Percentiles rank a stretch among this genome's conserved stretches.
Conservation (phyloP, 2,888 invertebrate genomes). For the Eupsilia transversa region DNA sequence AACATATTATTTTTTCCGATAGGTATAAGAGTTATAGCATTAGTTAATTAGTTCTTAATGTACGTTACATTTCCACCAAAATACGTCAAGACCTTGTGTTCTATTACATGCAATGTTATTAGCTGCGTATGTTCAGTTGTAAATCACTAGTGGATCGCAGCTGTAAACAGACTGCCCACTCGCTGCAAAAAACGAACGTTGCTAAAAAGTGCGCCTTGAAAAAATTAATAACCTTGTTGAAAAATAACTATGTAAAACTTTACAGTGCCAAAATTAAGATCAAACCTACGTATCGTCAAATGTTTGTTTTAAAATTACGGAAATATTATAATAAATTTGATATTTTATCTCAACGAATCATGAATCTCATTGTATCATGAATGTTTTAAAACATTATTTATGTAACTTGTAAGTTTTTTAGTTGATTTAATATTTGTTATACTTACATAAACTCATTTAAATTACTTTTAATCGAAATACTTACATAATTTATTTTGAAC, state of each 20-base stretch:
- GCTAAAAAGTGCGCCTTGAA: constrained; percentile 74
- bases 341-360: constrained; percentile 18
- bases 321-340: constrained; percentile 27
- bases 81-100: constrained; percentile 80
- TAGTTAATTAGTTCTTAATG: constrained; percentile 57
- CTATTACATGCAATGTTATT: constrained; percentile 72
- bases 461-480: not conserved
- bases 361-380: constrained; percentile 2
- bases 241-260: constrained; percentile 71
- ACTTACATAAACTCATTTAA: not conserved
- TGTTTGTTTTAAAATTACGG: constrained; percentile 30
- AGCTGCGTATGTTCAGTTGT: constrained; percentile 73
- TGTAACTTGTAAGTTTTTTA: not conserved
- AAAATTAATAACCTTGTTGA: constrained; percentile 77
- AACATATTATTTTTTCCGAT: constrained; percentile 12
- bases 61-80: constrained; percentile 68
- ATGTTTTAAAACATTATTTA: constrained; percentile 22
- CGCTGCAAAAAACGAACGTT: constrained; percentile 75
- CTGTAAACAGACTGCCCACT: constrained; percentile 84
- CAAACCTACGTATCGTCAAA: constrained; percentile 22
- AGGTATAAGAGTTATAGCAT: constrained; percentile 25
- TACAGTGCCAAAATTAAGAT: constrained; percentile 74
- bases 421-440: not conserved
- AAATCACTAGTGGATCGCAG: constrained; percentile 80
- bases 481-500: constrained; percentile 27